Percentiles rank a stretch among this genome's conserved stretches.
These are phyloP conservation scores for Leptoclinus maculatus DNA, from an alignment of 2,797 vertebrate species.

Conservation along the genomic window DNA sequence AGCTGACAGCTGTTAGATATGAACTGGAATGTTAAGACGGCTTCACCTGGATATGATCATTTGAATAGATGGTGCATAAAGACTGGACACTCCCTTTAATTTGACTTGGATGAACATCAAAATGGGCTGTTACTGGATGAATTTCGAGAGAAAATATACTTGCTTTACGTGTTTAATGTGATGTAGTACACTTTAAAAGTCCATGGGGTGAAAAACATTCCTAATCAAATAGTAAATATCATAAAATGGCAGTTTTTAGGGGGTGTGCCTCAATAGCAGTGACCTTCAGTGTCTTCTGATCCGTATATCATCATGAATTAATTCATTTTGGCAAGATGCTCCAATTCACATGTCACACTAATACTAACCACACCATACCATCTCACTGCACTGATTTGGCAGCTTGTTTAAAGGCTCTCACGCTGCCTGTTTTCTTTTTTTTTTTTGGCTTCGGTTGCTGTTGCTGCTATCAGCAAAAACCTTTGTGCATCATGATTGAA, in stretches of 20 bases:
- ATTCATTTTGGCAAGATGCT: neutral
- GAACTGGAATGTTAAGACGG: slow-evolving; percentile 14
- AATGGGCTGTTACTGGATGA: neutral
- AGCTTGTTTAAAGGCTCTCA: neutral
- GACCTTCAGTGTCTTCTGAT: neutral
- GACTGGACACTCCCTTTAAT: slow-evolving; percentile 13
- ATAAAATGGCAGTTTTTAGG: too few species aligned
- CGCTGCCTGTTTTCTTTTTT: neutral
- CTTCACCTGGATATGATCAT: neutral
- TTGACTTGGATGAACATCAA: neutral
- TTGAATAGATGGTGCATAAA: slow-evolving; percentile 26
- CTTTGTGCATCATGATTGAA: neutral
- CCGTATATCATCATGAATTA: neutral
- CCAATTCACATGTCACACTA: neutral
- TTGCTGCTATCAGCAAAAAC: neutral
- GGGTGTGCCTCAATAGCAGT: neutral
- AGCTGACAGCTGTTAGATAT: neutral
- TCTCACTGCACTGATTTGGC: neutral
- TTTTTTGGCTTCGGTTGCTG: neutral
- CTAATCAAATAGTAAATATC: neutral
- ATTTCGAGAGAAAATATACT: neutral
- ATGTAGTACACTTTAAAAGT: neutral
- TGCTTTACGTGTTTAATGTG: neutral
- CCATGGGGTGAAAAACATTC: neutral
- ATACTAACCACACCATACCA: neutral